phyloP scores from a whole-genome alignment of 2,113 vertebrate species.

The Pachyramphus minor region DNA sequence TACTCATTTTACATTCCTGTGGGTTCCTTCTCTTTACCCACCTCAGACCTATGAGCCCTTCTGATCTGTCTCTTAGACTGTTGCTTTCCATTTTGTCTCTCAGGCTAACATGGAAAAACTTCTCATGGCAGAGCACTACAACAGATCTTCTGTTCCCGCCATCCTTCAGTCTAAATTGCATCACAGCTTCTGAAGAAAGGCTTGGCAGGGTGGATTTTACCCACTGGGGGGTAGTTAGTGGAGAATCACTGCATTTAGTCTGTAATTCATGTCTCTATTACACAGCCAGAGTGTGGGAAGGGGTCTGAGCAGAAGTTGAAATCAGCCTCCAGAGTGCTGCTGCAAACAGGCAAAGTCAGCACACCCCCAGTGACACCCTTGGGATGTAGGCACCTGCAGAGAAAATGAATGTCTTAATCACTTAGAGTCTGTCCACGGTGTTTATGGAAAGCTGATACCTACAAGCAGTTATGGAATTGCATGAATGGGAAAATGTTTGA shows the following conservation, averaged over 20 bases:
- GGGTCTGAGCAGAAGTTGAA: background rate
- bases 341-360: background rate
- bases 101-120: background rate
- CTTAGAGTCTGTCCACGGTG: background rate
- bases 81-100: background rate
- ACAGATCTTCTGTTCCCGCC: background rate
- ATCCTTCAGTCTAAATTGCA: background rate
- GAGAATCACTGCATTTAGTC: background rate
- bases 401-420: background rate
- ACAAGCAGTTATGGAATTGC: background rate
- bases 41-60: background rate
- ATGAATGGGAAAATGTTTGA: background rate
- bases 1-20: background rate
- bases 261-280: background rate
- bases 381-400: background rate
- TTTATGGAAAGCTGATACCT: background rate
- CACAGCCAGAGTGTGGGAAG: background rate
- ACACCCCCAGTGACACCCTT: background rate
- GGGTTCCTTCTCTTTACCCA: background rate
- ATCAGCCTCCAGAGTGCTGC: background rate
- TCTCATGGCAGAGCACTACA: background rate
- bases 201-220: background rate
- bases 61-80: background rate
- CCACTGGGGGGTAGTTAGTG: background rate
- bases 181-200: background rate